Percentiles rank a stretch among this genome's conserved stretches.
phyloP scores from a whole-genome alignment of 2,888 invertebrate species.

The Scaptomyza flava region DNA sequence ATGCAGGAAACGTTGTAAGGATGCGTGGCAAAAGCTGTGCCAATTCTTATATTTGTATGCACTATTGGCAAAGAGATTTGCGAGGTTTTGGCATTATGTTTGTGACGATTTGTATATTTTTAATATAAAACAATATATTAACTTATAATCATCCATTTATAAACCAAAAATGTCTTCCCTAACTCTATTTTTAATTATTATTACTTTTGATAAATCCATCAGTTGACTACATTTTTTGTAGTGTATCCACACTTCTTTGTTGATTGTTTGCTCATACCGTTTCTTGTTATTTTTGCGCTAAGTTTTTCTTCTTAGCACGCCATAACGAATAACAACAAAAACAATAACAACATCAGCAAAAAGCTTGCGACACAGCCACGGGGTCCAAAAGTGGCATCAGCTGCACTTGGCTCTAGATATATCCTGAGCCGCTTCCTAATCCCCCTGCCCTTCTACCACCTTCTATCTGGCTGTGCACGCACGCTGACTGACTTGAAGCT shows the following conservation, averaged over 20 bases:
- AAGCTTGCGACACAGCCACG: constrained; percentile 65
- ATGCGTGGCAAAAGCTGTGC: constrained; percentile 58
- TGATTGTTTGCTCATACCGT: constrained; percentile 1
- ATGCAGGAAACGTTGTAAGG: constrained; percentile 45
- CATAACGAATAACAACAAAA: constrained; percentile 55
- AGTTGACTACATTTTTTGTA: too few relatives aligned
- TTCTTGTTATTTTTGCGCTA: constrained; percentile 40
- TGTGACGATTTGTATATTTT: too few relatives aligned
- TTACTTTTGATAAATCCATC: too few relatives aligned
- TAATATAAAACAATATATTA: too few relatives aligned
- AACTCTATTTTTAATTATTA: too few relatives aligned
- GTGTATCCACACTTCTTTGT: constrained; percentile 28
- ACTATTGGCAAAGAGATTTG: background rate
- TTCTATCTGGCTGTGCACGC: constrained; percentile 56
- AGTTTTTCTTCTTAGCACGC: constrained; percentile 51
- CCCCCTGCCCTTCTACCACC: background rate
- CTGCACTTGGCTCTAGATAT: constrained; percentile 73
- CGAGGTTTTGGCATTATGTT: background rate
- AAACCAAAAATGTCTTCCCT: too few relatives aligned
- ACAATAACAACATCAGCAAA: constrained; percentile 35
- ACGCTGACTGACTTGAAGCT: constrained; percentile 56
- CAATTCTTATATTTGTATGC: constrained; percentile 62
- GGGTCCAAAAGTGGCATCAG: constrained; percentile 76
- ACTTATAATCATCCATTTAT: too few relatives aligned
- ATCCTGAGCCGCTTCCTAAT: constrained; percentile 56